A percentile compares a stretch with the other conserved stretches of the same genome.
Conservation (phyloP, 2,888 invertebrate genomes). For the Sphaeridia pumilis region DNA sequence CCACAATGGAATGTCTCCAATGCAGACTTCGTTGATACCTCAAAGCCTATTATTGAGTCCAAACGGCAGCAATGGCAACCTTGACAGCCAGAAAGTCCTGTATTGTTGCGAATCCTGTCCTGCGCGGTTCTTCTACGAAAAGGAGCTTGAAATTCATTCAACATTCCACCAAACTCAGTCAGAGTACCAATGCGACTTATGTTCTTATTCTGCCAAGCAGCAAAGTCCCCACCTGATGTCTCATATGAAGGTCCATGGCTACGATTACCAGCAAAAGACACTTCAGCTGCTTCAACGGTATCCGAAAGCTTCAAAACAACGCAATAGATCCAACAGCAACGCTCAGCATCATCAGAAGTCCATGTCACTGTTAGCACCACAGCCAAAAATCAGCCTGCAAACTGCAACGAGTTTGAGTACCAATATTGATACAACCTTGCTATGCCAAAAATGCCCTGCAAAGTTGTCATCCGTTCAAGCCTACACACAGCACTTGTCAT, state of each 20-base stretch:
- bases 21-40: slow-evolving; percentile 10
- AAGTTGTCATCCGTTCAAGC: slow-evolving; percentile 61
- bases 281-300: slow-evolving; percentile 28
- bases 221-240: slow-evolving; percentile 52
- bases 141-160: slow-evolving; percentile 60
- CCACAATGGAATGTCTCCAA: slow-evolving; percentile 7
- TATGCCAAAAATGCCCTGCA: slow-evolving; percentile 49
- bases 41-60: slow-evolving; percentile 15
- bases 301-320: slow-evolving; percentile 11
- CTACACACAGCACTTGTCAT: slow-evolving; percentile 55
- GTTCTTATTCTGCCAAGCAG: slow-evolving; percentile 63
- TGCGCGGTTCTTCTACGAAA: slow-evolving; percentile 64
- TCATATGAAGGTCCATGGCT: slow-evolving; percentile 61
- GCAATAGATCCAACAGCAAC: not conserved
- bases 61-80: not conserved
- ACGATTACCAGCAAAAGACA: slow-evolving; percentile 53
- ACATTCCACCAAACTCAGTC: slow-evolving; percentile 55
- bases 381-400: not conserved
- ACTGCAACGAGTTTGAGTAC: slow-evolving; percentile 3
- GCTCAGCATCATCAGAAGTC: not conserved
- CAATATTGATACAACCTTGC: not conserved
- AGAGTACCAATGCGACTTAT: slow-evolving; percentile 58
- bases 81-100: slow-evolving; percentile 35
- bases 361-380: slow-evolving; percentile 8
- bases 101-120: slow-evolving; percentile 73